These are phyloP conservation scores for Micrasema longulum DNA, from an alignment of 1,140 invertebrate species.

Conservation along the genomic window DNA sequence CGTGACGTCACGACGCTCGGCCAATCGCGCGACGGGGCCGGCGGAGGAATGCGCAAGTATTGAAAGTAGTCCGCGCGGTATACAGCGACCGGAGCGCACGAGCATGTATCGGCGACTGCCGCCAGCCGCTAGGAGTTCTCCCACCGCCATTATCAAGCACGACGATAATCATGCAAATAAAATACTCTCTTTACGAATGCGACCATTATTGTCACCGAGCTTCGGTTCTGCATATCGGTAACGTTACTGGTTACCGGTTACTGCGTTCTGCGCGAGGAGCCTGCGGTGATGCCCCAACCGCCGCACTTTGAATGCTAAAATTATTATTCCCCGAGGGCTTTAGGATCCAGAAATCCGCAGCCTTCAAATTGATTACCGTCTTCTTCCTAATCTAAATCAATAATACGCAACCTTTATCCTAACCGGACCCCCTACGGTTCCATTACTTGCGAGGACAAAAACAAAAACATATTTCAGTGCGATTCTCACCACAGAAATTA, in stretches of 20 bases:
- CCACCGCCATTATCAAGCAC: slow-evolving; percentile 33
- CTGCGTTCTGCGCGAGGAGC: background rate
- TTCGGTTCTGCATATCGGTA: slow-evolving; percentile 1
- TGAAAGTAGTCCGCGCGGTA: slow-evolving; percentile 58
- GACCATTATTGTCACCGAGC: slow-evolving; percentile 28
- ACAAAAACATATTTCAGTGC: no score
- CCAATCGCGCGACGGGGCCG: slow-evolving; percentile 75
- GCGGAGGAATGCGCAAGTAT: slow-evolving; percentile 78
- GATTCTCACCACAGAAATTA: no score
- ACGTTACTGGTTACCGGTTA: background rate
- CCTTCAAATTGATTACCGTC: background rate
- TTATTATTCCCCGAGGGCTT: background rate
- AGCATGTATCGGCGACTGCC: slow-evolving; percentile 65
- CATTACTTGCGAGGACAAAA: background rate
- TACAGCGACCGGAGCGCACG: slow-evolving; percentile 62
- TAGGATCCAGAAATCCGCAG: background rate
- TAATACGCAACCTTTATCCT: background rate
- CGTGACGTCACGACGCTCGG: slow-evolving; percentile 79
- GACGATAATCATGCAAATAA: slow-evolving; percentile 30
- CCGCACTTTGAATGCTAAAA: background rate
- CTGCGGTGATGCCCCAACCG: background rate
- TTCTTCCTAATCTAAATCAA: no score
- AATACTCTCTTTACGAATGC: slow-evolving; percentile 37
- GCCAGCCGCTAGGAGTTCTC: slow-evolving; percentile 55
- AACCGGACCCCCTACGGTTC: background rate